Evolutionary conservation across 2,113 vertebrate species (phyloP).

Genomic region (Pseudolaguvia tuberculata): DNA sequence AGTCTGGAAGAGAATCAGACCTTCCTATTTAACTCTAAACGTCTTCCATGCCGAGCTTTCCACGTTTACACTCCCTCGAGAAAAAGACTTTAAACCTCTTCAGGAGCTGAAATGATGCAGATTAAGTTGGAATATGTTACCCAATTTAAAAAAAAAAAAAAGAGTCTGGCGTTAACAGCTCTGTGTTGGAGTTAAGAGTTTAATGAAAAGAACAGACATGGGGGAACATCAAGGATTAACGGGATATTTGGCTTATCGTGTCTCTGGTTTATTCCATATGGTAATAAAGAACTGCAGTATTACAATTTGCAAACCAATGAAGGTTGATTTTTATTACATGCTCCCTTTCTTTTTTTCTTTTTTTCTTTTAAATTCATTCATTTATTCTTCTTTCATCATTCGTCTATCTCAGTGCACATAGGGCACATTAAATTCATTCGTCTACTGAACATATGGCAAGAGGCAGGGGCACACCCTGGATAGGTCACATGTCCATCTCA

Average conservation of each 20-base stretch:
- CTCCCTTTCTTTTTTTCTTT: not conserved
- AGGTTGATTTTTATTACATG: not conserved
- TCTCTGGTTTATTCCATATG: not conserved
- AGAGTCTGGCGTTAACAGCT: conserved; percentile 4
- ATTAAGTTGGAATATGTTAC: conserved; percentile 20
- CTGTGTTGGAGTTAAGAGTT: too few relatives aligned
- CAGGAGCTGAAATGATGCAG: not conserved
- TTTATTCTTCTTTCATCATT: too few relatives aligned
- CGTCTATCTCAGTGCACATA: too few relatives aligned
- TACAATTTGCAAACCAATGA: not conserved
- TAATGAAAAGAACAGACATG: not conserved
- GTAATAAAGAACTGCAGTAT: not conserved
- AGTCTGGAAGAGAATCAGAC: conserved; percentile 51
- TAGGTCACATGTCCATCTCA: too few relatives aligned
- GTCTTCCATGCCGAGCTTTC: conserved; percentile 6
- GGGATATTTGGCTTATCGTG: not conserved
- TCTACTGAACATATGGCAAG: too few relatives aligned
- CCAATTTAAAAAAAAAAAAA: not conserved
- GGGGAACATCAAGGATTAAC: not conserved
- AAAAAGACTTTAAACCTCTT: conserved; percentile 11
- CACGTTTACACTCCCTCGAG: conserved; percentile 21
- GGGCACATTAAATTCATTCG: too few relatives aligned
- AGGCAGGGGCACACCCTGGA: too few relatives aligned
- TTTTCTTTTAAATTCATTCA: not conserved
- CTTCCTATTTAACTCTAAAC: conserved; percentile 46